Conservation (phyloP, 2,888 invertebrate species). For the Hetaerina titia region DNA sequence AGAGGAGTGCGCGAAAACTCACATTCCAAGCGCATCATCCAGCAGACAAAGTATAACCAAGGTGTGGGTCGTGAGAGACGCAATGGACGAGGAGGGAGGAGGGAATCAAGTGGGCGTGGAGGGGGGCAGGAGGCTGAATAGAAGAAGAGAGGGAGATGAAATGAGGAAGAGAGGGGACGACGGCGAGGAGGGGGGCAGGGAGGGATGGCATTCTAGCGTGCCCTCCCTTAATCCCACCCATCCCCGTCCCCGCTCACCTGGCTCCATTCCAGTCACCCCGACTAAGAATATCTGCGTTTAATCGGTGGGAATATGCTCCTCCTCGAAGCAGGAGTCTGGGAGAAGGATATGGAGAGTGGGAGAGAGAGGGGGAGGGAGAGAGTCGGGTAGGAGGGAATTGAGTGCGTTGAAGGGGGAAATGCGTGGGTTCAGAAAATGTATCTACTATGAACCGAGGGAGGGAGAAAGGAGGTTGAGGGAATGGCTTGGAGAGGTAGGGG, state of each 20-base stretch:
- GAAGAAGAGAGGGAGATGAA: background rate
- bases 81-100: background rate
- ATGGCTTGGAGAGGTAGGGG: background rate
- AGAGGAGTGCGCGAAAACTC: background rate
- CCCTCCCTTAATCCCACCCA: slow-evolving; percentile 16
- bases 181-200: background rate
- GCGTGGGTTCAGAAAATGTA: background rate
- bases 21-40: background rate
- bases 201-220: slow-evolving; percentile 19
- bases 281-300: slow-evolving; percentile 66
- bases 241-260: slow-evolving; percentile 33
- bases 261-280: slow-evolving; percentile 54
- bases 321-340: background rate
- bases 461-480: background rate
- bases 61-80: background rate
- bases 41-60: background rate
- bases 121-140: background rate
- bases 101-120: background rate
- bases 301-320: slow-evolving; percentile 49
- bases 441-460: background rate
- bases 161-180: background rate
- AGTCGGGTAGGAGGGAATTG: background rate
- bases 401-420: background rate
- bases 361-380: background rate
- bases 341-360: background rate